A percentile compares a stretch with the other conserved stretches of the same genome.
phyloP scores from a whole-genome alignment of 2,888 invertebrate genomes.

The Balanococcus diminutus region DNA sequence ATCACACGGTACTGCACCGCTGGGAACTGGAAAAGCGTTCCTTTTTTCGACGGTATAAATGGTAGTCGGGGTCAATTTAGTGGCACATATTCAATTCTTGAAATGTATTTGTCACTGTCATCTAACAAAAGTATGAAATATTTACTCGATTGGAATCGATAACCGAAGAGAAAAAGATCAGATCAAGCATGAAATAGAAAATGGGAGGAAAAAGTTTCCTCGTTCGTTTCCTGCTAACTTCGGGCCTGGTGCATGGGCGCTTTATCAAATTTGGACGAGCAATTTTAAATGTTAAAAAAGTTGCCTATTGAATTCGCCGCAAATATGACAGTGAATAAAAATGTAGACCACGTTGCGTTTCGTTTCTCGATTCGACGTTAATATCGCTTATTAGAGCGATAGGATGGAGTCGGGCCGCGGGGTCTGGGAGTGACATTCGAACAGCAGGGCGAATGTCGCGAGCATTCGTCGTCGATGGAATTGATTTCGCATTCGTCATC shows the following conservation, averaged over 20 bases:
- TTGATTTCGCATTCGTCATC: constrained; percentile 24
- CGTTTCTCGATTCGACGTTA: constrained; percentile 17
- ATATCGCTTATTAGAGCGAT: constrained; percentile 1
- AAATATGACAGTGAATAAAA: constrained; percentile 39
- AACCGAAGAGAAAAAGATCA: constrained; percentile 3
- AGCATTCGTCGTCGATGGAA: constrained; percentile 10
- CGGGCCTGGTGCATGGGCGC: not conserved
- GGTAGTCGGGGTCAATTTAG: not conserved
- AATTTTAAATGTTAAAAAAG: constrained; percentile 35
- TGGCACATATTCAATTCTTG: not conserved
- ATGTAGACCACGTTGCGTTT: constrained; percentile 20
- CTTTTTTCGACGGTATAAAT: not conserved
- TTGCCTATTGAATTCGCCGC: constrained; percentile 40
- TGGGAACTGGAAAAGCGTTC: not conserved
- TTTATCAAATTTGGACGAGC: constrained; percentile 12
- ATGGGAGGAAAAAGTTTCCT: not conserved
- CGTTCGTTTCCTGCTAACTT: not conserved
- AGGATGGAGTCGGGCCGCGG: not conserved
- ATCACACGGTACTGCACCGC: not conserved
- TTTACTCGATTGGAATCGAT: constrained; percentile 30
- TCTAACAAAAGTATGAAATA: constrained; percentile 22
- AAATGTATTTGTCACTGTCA: constrained; percentile 35
- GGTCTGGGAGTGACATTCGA: not conserved
- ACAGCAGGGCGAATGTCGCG: not conserved
- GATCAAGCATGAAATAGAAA: constrained; percentile 13